Evolutionary conservation across 2,113 vertebrate genomes (phyloP).

Genomic region (Mola mola): DNA sequence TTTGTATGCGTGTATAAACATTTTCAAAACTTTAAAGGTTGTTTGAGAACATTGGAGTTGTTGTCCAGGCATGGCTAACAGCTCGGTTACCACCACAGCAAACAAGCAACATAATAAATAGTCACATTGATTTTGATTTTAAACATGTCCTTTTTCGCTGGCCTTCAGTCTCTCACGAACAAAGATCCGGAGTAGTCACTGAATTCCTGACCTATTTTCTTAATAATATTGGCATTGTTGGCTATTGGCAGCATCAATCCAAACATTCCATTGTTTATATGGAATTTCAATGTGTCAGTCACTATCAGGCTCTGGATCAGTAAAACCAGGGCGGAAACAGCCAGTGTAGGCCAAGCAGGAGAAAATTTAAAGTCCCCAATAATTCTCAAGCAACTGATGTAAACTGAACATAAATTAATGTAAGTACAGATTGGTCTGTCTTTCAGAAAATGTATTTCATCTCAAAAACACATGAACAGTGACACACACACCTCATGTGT

Average conservation of each 20-base stretch:
- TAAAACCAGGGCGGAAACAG: constrained; percentile 21
- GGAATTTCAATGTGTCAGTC: constrained; percentile 6
- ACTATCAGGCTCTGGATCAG: constrained; percentile 27
- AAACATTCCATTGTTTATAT: constrained; percentile 14
- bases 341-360: constrained; percentile 1
- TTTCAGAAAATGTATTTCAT: constrained; percentile 48
- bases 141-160: background rate
- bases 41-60: constrained; percentile 30
- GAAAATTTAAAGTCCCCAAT: constrained; percentile 38
- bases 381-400: constrained; percentile 41
- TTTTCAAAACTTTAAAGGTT: constrained; percentile 43
- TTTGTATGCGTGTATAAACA: constrained; percentile 67
- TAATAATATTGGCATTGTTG: background rate
- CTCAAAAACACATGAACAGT: constrained; percentile 15
- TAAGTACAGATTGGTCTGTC: constrained; percentile 50
- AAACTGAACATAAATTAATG: constrained; percentile 53
- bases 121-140: background rate
- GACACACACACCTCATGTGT: constrained; percentile 25
- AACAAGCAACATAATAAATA: background rate
- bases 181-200: background rate
- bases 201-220: background rate
- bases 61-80: constrained; percentile 4
- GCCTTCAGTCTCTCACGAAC: background rate
- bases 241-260: constrained; percentile 4
- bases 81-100: background rate